These are phyloP conservation scores for Trichechus manatus DNA, from an alignment of 2,113 vertebrate genomes.

Conservation along the genomic window DNA sequence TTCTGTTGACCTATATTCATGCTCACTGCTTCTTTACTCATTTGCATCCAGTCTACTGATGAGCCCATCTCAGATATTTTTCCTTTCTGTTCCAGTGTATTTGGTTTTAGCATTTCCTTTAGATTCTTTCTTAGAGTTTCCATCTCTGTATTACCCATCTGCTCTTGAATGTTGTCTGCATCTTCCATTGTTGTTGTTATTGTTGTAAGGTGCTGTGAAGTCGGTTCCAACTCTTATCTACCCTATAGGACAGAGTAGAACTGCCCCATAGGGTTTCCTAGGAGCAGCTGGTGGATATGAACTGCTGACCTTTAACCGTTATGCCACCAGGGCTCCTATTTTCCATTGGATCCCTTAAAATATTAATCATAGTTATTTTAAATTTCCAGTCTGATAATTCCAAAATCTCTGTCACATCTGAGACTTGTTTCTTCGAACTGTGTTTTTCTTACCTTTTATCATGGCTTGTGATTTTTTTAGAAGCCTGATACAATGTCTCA, in stretches of 20 bases:
- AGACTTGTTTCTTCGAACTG: background rate
- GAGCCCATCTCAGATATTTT: background rate
- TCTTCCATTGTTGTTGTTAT: background rate
- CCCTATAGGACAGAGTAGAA: too few relatives aligned
- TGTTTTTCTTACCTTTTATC: background rate
- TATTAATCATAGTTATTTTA: background rate
- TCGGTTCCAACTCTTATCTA: too few relatives aligned
- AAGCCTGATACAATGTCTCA: background rate
- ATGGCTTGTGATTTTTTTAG: background rate
- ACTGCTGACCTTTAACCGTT: too few relatives aligned
- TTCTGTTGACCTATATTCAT: background rate
- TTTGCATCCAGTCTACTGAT: background rate
- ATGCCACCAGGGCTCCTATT: background rate
- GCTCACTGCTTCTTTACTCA: background rate
- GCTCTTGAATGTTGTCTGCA: background rate
- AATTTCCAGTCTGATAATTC: background rate
- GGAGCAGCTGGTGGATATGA: too few relatives aligned
- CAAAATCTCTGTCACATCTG: background rate
- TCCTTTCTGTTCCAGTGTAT: background rate
- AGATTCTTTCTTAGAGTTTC: conserved; percentile 9
- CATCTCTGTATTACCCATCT: background rate
- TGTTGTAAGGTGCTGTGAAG: too few relatives aligned
- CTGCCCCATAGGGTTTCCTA: too few relatives aligned
- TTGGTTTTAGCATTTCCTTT: background rate
- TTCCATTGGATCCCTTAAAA: background rate